Percentiles rank a stretch among this genome's conserved stretches.
phyloP scores from a whole-genome alignment of 2,113 vertebrate species.

The Edolisoma coerulescens region DNA sequence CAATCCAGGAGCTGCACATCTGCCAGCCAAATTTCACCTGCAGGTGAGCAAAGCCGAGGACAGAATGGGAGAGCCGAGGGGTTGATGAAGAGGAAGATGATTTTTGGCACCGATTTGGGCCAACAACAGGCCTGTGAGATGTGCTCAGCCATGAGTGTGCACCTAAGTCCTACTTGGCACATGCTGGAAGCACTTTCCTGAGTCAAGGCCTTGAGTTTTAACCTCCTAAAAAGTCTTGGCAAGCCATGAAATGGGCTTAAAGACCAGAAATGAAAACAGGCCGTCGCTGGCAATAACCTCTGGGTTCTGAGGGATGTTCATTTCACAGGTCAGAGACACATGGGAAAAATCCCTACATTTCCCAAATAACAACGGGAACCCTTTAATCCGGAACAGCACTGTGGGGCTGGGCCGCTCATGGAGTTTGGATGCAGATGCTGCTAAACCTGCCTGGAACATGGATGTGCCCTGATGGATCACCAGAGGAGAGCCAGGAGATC shows the following conservation, averaged over 20 bases:
- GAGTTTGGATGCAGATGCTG: not conserved
- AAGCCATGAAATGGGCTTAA: constrained; percentile 21
- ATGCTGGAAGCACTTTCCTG: not conserved
- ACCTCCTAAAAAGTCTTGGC: constrained; percentile 32
- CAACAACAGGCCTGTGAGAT: not conserved
- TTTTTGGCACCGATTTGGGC: not conserved
- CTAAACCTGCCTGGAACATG: not conserved
- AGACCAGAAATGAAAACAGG: constrained; percentile 1
- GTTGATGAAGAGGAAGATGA: not conserved
- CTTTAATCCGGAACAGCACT: constrained; percentile 2
- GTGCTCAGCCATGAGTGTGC: not conserved
- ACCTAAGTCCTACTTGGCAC: not conserved
- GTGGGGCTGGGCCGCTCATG: not conserved
- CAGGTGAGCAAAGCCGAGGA: rapidly evolving
- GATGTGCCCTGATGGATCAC: not conserved
- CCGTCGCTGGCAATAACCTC: constrained; percentile 11
- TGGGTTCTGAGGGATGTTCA: not conserved
- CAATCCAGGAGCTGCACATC: not conserved
- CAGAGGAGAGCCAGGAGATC: not conserved
- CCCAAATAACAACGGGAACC: constrained; percentile 20
- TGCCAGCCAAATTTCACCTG: not conserved
- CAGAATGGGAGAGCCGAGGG: not conserved
- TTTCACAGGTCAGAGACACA: constrained; percentile 32
- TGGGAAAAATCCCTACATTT: not conserved
- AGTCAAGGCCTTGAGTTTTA: not conserved